phyloP scores from a whole-genome alignment of 2,113 vertebrate species.

The Phalacrocorax pelagicus region DNA sequence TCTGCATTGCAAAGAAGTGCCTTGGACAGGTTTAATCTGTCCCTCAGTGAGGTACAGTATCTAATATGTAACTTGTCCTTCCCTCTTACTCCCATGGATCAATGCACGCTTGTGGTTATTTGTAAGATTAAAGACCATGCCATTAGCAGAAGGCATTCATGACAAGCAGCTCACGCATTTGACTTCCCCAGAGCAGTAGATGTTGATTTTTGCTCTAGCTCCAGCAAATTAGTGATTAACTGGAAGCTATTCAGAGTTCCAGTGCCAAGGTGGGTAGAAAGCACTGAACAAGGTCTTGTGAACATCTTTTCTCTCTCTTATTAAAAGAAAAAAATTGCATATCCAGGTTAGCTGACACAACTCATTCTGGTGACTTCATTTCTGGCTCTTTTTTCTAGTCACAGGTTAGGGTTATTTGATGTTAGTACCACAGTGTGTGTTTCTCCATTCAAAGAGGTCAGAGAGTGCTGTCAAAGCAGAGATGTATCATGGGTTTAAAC shows the following conservation, averaged over 20 bases:
- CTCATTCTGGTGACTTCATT: background rate
- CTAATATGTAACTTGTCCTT: background rate
- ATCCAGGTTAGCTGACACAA: background rate
- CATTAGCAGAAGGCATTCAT: background rate
- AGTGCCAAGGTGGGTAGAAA: background rate
- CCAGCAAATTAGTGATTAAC: background rate
- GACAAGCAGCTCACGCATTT: background rate
- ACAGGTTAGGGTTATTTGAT: background rate
- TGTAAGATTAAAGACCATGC: background rate
- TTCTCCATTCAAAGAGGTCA: background rate
- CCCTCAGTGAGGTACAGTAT: background rate
- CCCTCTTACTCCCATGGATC: background rate
- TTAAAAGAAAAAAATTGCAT: background rate
- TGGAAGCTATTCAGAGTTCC: background rate
- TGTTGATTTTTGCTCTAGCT: background rate
- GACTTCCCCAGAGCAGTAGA: background rate
- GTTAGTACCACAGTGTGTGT: fast-evolving
- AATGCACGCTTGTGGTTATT: background rate
- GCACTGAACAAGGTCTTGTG: background rate
- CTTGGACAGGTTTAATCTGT: background rate
- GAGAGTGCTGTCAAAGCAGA: background rate
- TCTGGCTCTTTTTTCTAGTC: background rate
- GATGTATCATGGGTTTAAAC: background rate
- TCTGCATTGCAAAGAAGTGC: background rate
- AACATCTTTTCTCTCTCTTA: background rate